phyloP scores from a whole-genome alignment of 2,888 invertebrate species.

The Elaeidobius kamerunicus region DNA sequence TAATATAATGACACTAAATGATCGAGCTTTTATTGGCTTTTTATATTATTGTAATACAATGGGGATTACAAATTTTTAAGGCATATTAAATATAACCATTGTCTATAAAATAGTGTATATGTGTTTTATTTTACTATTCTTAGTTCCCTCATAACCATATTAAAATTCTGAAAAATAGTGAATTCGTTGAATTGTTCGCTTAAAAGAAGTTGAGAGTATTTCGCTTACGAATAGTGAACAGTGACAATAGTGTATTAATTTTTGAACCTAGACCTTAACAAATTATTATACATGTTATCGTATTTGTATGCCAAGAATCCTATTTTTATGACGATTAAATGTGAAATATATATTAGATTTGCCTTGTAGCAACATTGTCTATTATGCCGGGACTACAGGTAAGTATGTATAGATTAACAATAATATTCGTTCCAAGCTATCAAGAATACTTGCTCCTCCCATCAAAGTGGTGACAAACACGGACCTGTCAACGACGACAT shows the following conservation, averaged over 20 bases:
- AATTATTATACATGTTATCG: too few relatives aligned
- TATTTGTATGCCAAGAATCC: too few relatives aligned
- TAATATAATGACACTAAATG: slow-evolving; percentile 47
- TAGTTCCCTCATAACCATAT: not conserved
- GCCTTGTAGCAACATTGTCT: too few relatives aligned
- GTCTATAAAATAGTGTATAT: slow-evolving; percentile 39
- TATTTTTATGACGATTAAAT: too few relatives aligned
- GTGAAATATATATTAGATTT: too few relatives aligned
- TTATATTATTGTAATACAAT: slow-evolving; percentile 51
- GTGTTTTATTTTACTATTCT: slow-evolving; percentile 15
- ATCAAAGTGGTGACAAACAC: slow-evolving; percentile 34
- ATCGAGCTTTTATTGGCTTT: slow-evolving; percentile 53
- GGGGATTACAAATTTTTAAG: slow-evolving; percentile 51
- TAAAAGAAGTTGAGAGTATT: too few relatives aligned
- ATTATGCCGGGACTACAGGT: too few relatives aligned
- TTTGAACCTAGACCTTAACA: not conserved
- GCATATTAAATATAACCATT: slow-evolving; percentile 52
- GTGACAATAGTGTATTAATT: not conserved
- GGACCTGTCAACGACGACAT: slow-evolving; percentile 33
- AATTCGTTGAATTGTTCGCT: too few relatives aligned
- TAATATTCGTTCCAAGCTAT: not conserved
- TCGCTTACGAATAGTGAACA: too few relatives aligned
- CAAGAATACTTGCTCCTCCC: slow-evolving; percentile 29
- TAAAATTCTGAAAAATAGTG: too few relatives aligned
- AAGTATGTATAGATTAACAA: not conserved